These are phyloP conservation scores for Andrena marginata DNA, from an alignment of 2,888 invertebrate genomes.

Conservation along the genomic window DNA sequence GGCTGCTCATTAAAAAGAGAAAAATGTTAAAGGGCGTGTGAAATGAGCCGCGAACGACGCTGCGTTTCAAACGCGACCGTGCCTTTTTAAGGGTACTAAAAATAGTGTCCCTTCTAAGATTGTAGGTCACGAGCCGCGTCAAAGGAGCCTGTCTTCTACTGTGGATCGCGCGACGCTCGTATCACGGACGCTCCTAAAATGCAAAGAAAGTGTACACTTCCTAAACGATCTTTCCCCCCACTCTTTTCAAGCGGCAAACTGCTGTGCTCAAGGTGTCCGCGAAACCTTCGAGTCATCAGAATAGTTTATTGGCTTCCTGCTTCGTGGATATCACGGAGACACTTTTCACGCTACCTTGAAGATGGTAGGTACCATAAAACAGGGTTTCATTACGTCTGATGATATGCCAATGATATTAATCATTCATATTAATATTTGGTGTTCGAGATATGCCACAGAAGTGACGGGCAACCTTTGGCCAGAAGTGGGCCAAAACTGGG, in stretches of 20 bases:
- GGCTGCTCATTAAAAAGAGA: constrained; percentile 55
- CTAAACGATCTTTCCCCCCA: constrained; percentile 55
- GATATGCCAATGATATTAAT: too few species aligned
- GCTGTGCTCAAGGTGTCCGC: constrained; percentile 33
- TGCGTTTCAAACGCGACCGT: constrained; percentile 52
- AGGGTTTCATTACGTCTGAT: neutral
- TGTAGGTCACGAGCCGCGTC: constrained; percentile 79
- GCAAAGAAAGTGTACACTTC: constrained; percentile 55
- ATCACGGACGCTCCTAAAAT: constrained; percentile 51
- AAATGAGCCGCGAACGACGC: constrained; percentile 53
- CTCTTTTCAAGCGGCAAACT: constrained; percentile 33
- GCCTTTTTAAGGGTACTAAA: constrained; percentile 76
- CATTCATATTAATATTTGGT: too few species aligned
- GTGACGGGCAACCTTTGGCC: too few species aligned
- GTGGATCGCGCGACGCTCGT: neutral
- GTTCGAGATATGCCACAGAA: too few species aligned
- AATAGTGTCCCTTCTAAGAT: constrained; percentile 77
- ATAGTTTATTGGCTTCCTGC: constrained; percentile 3
- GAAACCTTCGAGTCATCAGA: constrained; percentile 22
- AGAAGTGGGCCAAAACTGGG: too few species aligned
- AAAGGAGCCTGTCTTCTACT: constrained; percentile 60
- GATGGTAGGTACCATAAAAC: neutral
- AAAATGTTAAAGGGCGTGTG: constrained; percentile 52
- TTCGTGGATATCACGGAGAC: neutral
- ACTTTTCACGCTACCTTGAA: constrained; percentile 3